These are phyloP conservation scores for Heliocidaris erythrogramma DNA, from an alignment of 35 echinoderm and acorn worm species.

Conservation along the genomic window DNA sequence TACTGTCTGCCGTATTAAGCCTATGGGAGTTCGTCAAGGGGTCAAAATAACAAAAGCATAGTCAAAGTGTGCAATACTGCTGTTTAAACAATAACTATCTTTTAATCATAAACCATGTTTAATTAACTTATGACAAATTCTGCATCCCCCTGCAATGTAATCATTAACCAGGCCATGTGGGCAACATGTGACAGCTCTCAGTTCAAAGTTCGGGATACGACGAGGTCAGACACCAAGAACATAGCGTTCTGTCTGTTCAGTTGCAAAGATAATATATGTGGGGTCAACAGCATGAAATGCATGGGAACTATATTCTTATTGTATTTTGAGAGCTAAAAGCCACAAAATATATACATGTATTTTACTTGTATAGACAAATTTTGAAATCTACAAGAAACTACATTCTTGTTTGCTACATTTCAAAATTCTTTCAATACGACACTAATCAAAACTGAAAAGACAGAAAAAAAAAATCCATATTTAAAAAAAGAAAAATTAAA, in stretches of 20 bases:
- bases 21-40: too few relatives aligned
- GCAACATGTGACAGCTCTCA: neutral
- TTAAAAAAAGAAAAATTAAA: too few relatives aligned
- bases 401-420: too few relatives aligned
- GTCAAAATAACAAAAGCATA: too few relatives aligned
- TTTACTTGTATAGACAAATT: too few relatives aligned
- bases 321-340: too few relatives aligned
- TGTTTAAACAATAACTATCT: neutral
- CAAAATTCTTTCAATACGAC: too few relatives aligned
- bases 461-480: neutral
- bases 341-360: too few relatives aligned
- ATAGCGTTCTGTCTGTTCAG: neutral
- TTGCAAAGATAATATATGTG: neutral
- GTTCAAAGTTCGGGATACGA: neutral
- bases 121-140: neutral
- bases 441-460: neutral
- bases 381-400: too few relatives aligned
- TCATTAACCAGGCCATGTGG: neutral
- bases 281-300: too few relatives aligned
- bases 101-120: neutral
- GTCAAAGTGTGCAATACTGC: neutral
- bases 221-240: neutral
- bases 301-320: too few relatives aligned
- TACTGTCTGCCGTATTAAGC: too few relatives aligned
- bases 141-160: neutral